phyloP scores from a whole-genome alignment of 2,888 invertebrate genomes.

The Lymantria monacha region DNA sequence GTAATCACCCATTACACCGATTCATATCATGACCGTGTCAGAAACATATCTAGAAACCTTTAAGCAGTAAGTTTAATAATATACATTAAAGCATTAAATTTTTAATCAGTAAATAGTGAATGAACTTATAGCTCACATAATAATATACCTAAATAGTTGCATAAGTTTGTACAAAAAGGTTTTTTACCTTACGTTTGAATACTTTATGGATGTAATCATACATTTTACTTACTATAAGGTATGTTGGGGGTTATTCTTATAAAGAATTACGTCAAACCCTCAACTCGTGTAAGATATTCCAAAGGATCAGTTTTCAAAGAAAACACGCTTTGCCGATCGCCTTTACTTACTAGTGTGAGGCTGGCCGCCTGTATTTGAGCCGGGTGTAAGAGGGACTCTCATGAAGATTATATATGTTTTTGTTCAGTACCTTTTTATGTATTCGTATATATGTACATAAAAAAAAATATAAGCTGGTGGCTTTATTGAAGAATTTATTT shows the following conservation, averaged over 20 bases:
- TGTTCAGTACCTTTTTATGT: constrained; percentile 33
- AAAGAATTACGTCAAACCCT: constrained; percentile 38
- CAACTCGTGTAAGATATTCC: constrained; percentile 43
- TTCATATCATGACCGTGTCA: too few species aligned
- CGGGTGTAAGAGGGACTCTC: constrained; percentile 36
- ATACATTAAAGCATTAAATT: too few species aligned
- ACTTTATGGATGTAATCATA: too few species aligned
- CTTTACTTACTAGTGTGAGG: constrained; percentile 38
- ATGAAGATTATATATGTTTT: constrained; percentile 40
- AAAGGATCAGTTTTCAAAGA: constrained; percentile 60
- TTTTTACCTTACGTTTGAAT: too few species aligned
- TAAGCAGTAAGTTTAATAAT: too few species aligned
- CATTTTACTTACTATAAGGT: not conserved
- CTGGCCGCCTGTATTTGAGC: constrained; percentile 36
- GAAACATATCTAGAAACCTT: too few species aligned
- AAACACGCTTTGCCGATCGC: constrained; percentile 52
- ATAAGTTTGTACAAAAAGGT: too few species aligned
- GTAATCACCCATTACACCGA: too few species aligned
- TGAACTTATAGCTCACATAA: constrained; percentile 16
- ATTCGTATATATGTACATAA: constrained; percentile 24
- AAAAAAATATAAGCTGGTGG: constrained; percentile 19
- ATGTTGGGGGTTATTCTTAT: constrained; percentile 32
- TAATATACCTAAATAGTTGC: constrained; percentile 4
- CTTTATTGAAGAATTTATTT: constrained; percentile 21
- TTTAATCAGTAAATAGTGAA: too few species aligned